phyloP scores from a whole-genome alignment of 2,888 invertebrate genomes.

The Cactoblastis cactorum region DNA sequence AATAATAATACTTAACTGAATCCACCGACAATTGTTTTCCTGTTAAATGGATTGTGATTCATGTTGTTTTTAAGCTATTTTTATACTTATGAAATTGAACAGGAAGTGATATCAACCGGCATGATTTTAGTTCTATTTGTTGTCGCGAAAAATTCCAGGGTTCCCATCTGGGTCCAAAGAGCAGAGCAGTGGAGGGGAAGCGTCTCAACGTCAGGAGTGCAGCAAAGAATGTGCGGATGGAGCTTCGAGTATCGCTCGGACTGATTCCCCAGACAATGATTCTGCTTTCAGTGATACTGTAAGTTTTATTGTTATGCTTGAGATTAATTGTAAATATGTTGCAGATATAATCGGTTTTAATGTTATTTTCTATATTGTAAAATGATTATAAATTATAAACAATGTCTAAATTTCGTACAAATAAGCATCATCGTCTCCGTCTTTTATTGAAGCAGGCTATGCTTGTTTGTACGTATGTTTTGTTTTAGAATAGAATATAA shows the following conservation, averaged over 20 bases:
- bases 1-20: not conserved
- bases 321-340: too few relatives aligned
- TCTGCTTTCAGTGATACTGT: constrained; percentile 99
- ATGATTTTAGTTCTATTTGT: too few relatives aligned
- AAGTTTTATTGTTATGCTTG: constrained; percentile 66
- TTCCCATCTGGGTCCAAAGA: constrained; percentile 47
- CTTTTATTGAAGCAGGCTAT: too few relatives aligned
- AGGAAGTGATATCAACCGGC: not conserved
- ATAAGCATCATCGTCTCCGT: too few relatives aligned
- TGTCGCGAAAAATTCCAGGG: constrained; percentile 32
- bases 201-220: constrained; percentile 44
- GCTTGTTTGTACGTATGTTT: too few relatives aligned
- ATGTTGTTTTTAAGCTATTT: too few relatives aligned
- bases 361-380: too few relatives aligned
- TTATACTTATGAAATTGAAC: not conserved
- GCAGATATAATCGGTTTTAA: too few relatives aligned
- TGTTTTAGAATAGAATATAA: too few relatives aligned
- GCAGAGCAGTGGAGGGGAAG: constrained; percentile 37
- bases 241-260: constrained; percentile 75
- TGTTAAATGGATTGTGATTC: too few relatives aligned
- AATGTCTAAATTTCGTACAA: too few relatives aligned
- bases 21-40: not conserved
- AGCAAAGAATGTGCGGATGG: constrained; percentile 56
- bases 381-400: too few relatives aligned
- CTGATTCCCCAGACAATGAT: constrained; percentile 98